Evolutionary conservation across 2,888 invertebrate species (phyloP), one percentile per base, ranked within the genome.

Genomic region (Synanthedon formicaeformis): DNA sequence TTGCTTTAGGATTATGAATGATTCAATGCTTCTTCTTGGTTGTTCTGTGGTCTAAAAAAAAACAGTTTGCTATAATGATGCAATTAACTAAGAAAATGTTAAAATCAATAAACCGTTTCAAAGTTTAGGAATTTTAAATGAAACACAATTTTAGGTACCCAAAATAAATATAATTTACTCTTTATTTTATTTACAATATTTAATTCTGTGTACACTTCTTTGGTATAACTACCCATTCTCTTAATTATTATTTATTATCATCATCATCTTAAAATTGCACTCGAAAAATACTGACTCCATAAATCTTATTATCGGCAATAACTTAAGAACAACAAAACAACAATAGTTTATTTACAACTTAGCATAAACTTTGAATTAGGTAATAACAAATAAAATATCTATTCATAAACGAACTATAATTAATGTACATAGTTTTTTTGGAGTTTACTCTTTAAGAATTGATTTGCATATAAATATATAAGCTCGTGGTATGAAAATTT

Each of bases 221-320:
- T 85, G 84, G 85, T 74, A 81, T 83, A 73, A 72, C 82, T 82
- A 83, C 78, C 71, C 79, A 77, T 76, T 71, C 67, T 62, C 63
- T 63, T 61, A 34, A 58, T 57, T 54, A 59, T 1, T 56, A 59
- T 61, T n/a, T 3, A 58, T 57, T 54, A 59, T 13, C 56, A 59
- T 65, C 64, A 65, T 60, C 58, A 66, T 64, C 63, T 56, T 62
- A 65, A 71, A 71, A 85, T 84, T 84, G 84, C 84, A 83, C 84
- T 78, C 73, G 67, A 71, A 78, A 78, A 81, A 83, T 82, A 82
- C 80, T 81, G 80, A 48, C 10, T 51, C 41, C 50, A 41, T 13
- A 51, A 55, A 54, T 53, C 52, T 56, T 50, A 52, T 57, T 40
- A 55, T 71, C 65, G 59, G 53, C 61, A 34, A 34, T 66, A 70